A percentile compares a stretch with the other conserved stretches of the same genome.
These are phyloP conservation scores for Lagria hirta DNA, from an alignment of 2,888 invertebrate genomes.

Conservation along the genomic window DNA sequence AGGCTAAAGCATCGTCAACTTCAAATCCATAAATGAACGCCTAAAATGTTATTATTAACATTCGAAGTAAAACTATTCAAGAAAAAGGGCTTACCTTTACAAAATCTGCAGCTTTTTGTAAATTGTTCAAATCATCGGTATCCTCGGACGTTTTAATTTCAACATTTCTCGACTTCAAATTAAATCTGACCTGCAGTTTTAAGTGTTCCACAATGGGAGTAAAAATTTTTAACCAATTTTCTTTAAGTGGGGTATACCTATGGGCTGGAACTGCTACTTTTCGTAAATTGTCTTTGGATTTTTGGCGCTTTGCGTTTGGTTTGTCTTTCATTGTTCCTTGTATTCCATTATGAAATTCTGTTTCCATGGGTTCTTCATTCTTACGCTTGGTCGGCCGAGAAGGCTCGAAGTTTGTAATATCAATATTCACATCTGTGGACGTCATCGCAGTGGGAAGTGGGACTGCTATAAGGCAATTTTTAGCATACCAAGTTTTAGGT, in stretches of 20 bases:
- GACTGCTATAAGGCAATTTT: no score
- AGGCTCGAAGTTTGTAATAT: conserved; percentile 58
- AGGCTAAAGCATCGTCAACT: conserved; percentile 92
- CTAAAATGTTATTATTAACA: conserved; percentile 36
- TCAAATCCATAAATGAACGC: conserved; percentile 97
- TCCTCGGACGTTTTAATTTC: conserved; percentile 74
- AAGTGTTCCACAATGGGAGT: conserved; percentile 95
- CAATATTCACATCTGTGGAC: conserved; percentile 57
- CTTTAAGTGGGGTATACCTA: conserved; percentile 91
- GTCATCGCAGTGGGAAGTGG: no score
- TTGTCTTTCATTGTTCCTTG: conserved; percentile 55
- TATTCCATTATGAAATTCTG: conserved; percentile 68
- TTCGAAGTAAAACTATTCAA: conserved; percentile 5
- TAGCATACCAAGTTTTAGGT: no score
- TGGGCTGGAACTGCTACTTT: conserved; percentile 91
- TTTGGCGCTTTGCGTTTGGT: conserved; percentile 38
- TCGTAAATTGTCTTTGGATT: conserved; percentile 61
- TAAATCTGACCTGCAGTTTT: conserved; percentile 90
- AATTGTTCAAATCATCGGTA: conserved; percentile 81
- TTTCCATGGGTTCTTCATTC: conserved; percentile 62
- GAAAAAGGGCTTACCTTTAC: conserved; percentile 63
- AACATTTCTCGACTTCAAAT: conserved; percentile 86
- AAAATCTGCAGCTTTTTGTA: conserved; percentile 98
- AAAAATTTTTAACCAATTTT: conserved; percentile 96
- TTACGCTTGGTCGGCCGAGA: conserved; percentile 59